Evolutionary conservation across 2,797 vertebrate species (phyloP).

Genomic region (Sebastes vulpes): DNA sequence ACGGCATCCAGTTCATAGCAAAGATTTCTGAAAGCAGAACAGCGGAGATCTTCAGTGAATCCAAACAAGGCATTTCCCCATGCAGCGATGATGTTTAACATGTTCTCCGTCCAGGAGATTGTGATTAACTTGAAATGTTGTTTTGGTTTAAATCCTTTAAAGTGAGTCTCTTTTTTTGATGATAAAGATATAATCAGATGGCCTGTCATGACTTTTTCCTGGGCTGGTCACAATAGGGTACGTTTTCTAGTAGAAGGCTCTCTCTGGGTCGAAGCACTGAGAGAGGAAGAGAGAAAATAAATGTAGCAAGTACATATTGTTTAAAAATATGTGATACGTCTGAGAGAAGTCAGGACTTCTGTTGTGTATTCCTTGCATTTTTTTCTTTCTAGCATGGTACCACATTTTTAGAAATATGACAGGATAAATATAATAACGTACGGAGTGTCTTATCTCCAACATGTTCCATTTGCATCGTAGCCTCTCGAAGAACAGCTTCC

Average conservation of each 20-base stretch:
- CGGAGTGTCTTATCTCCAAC: constrained; percentile 71
- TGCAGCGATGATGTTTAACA: neutral
- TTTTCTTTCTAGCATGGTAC: neutral
- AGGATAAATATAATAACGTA: constrained; percentile 53
- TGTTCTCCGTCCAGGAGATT: neutral
- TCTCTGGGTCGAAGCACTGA: constrained; percentile 84
- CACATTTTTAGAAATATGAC: neutral
- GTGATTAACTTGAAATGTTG: constrained; percentile 2
- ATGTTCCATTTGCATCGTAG: constrained; percentile 84
- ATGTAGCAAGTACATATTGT: neutral
- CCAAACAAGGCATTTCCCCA: neutral
- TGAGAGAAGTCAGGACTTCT: neutral
- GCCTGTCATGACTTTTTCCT: constrained; percentile 73
- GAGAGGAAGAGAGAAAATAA: neutral
- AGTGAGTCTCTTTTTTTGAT: constrained; percentile 19
- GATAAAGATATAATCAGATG: neutral
- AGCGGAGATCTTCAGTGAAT: neutral
- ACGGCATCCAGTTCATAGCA: neutral
- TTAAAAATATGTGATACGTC: neutral
- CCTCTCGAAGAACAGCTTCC: constrained; percentile 79
- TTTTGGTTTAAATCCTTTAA: constrained; percentile 7
- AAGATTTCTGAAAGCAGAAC: neutral
- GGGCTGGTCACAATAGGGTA: constrained; percentile 85
- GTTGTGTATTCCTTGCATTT: neutral
- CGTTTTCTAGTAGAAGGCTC: constrained; percentile 82